Conservation (phyloP, 2,888 invertebrate genomes). For the Euproctis similis region DNA sequence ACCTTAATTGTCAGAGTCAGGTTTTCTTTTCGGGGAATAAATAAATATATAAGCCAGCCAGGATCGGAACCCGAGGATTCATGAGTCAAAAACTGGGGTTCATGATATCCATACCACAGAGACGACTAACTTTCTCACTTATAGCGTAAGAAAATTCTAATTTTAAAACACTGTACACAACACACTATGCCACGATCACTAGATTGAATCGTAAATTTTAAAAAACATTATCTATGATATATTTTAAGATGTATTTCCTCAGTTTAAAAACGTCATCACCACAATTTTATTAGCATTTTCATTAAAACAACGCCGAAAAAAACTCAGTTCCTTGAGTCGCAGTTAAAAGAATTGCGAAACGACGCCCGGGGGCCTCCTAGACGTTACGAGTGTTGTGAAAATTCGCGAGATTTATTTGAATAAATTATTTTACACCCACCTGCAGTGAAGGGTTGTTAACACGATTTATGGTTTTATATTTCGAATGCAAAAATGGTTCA, state of each 20-base stretch:
- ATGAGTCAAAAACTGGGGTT: too few species aligned
- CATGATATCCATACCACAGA: too few species aligned
- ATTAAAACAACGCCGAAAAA: slow-evolving; percentile 54
- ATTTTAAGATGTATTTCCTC: not conserved
- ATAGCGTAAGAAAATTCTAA: too few species aligned
- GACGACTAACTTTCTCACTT: too few species aligned
- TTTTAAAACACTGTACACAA: too few species aligned
- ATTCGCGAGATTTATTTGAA: slow-evolving; percentile 69
- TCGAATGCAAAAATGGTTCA: slow-evolving; percentile 18
- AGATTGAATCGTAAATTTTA: too few species aligned
- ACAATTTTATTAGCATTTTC: slow-evolving; percentile 49
- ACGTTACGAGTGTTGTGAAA: slow-evolving; percentile 43
- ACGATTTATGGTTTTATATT: slow-evolving; percentile 50
- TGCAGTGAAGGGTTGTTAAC: slow-evolving; percentile 68
- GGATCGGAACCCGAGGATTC: too few species aligned
- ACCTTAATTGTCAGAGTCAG: too few species aligned
- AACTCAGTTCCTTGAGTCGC: slow-evolving; percentile 46
- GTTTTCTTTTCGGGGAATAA: too few species aligned
- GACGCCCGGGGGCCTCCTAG: slow-evolving; percentile 59
- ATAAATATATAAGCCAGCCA: too few species aligned
- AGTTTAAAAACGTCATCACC: slow-evolving; percentile 30
- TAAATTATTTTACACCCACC: slow-evolving; percentile 69
- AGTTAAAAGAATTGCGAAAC: slow-evolving; percentile 62
- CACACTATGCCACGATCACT: too few species aligned
- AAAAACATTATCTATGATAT: too few species aligned